These are phyloP conservation scores for Agrotis clavis DNA, from an alignment of 2,888 invertebrate species.

Conservation along the genomic window DNA sequence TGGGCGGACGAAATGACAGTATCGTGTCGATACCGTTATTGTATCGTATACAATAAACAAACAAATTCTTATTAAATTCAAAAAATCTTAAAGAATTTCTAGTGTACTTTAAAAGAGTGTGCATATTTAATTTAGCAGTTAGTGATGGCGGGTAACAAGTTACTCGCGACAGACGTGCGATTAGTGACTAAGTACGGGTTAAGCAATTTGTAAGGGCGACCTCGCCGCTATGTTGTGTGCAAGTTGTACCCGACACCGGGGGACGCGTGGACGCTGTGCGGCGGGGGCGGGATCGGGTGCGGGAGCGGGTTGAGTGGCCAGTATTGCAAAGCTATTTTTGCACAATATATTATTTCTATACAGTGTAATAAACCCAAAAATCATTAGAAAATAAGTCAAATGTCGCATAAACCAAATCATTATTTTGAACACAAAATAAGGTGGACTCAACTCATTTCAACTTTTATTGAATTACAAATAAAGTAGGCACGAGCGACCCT, in stretches of 20 bases:
- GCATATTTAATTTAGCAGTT: conserved; percentile 32
- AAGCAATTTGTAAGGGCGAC: conserved; percentile 54
- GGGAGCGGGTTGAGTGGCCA: not conserved
- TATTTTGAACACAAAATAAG: not conserved
- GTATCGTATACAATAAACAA: too few species aligned
- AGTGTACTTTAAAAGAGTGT: not conserved
- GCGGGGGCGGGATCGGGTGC: conserved; percentile 23
- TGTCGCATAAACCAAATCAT: not conserved
- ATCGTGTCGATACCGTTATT: too few species aligned
- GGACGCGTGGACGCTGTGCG: too few species aligned
- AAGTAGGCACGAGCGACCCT: conserved; percentile 16
- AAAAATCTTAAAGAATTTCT: not conserved
- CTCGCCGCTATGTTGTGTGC: conserved; percentile 35
- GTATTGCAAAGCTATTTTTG: too few species aligned
- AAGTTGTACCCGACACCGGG: conserved; percentile 39
- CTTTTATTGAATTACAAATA: conserved; percentile 30
- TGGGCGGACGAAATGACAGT: too few species aligned
- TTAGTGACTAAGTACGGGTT: conserved; percentile 45
- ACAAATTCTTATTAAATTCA: too few species aligned
- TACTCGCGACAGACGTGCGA: conserved; percentile 52
- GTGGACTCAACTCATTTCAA: conserved; percentile 16
- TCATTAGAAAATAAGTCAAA: not conserved
- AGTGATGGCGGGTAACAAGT: conserved; percentile 31
- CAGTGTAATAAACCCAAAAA: too few species aligned
- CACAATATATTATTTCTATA: too few species aligned